These are phyloP conservation scores for Leptosomus discolor DNA, from an alignment of 2,113 vertebrate genomes.

Conservation along the genomic window DNA sequence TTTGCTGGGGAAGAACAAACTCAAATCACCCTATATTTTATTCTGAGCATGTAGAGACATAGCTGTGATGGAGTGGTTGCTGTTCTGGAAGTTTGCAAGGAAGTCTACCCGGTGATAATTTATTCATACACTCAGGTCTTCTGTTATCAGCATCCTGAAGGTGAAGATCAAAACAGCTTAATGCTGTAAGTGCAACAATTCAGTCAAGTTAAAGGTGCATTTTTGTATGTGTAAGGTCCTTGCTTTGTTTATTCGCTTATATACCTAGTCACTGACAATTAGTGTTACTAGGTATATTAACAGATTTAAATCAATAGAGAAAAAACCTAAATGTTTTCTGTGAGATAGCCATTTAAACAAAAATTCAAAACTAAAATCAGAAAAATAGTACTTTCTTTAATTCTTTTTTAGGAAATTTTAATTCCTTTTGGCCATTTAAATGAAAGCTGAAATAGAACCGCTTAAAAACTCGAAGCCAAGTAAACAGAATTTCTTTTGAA, in stretches of 20 bases:
- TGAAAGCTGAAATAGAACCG: neutral
- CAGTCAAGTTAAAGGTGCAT: neutral
- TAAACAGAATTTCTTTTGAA: neutral
- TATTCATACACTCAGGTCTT: neutral
- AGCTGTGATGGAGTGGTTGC: neutral
- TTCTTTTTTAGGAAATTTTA: neutral
- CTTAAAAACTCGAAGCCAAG: neutral
- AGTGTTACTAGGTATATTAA: neutral
- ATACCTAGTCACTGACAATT: neutral
- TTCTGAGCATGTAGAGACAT: rapidly evolving
- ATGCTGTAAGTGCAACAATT: rapidly evolving
- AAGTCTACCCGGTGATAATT: neutral
- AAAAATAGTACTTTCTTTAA: neutral
- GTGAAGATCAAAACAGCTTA: neutral
- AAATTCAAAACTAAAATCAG: neutral
- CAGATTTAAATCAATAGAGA: neutral
- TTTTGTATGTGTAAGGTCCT: neutral
- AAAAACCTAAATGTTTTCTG: neutral
- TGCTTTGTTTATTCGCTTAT: neutral
- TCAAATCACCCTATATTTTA: neutral
- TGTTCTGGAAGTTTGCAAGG: neutral
- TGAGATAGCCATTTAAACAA: neutral
- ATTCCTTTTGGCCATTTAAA: neutral
- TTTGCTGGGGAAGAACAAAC: neutral
- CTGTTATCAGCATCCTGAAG: neutral